A percentile compares a stretch with the other conserved stretches of the same genome.
These are phyloP conservation scores for Thelaira solivaga DNA, from an alignment of 2,888 invertebrate species.

Conservation along the genomic window DNA sequence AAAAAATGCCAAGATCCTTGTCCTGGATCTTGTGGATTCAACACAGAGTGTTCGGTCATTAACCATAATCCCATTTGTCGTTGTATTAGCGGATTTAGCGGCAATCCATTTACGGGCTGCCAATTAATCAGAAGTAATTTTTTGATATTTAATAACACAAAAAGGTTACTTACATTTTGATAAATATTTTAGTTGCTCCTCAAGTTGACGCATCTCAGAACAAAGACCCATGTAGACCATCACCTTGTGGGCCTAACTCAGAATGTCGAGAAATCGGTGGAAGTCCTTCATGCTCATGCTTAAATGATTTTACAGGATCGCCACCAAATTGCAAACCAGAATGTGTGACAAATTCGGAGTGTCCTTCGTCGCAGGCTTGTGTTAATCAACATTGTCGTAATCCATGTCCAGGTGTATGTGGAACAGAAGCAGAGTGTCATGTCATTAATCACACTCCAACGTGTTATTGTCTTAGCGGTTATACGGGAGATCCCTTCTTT, in stretches of 20 bases:
- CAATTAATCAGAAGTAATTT: slow-evolving; percentile 74
- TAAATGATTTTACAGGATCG: slow-evolving; percentile 83
- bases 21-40: slow-evolving; percentile 85
- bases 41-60: slow-evolving; percentile 86
- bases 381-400: slow-evolving; percentile 84
- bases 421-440: slow-evolving; percentile 79
- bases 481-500: slow-evolving; percentile 80
- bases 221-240: slow-evolving; percentile 82
- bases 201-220: slow-evolving; percentile 73
- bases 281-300: slow-evolving; percentile 84
- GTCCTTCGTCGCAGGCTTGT: slow-evolving; percentile 85
- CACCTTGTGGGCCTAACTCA: slow-evolving; percentile 89
- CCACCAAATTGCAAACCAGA: slow-evolving; percentile 88
- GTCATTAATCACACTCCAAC: slow-evolving; percentile 81
- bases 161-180: not conserved
- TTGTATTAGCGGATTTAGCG: slow-evolving; percentile 78
- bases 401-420: slow-evolving; percentile 85
- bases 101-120: slow-evolving; percentile 78
- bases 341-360: slow-evolving; percentile 88
- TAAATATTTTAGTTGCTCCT: slow-evolving; percentile 63
- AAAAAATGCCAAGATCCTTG: slow-evolving; percentile 87
- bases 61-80: slow-evolving; percentile 88
- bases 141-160: not conserved
- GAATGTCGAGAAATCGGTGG: slow-evolving; percentile 82
- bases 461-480: slow-evolving; percentile 79